Percentiles rank a stretch among this genome's conserved stretches.
These are phyloP conservation scores for Elgaria multicarinata DNA, from an alignment of 2,113 vertebrate species.

Conservation along the genomic window DNA sequence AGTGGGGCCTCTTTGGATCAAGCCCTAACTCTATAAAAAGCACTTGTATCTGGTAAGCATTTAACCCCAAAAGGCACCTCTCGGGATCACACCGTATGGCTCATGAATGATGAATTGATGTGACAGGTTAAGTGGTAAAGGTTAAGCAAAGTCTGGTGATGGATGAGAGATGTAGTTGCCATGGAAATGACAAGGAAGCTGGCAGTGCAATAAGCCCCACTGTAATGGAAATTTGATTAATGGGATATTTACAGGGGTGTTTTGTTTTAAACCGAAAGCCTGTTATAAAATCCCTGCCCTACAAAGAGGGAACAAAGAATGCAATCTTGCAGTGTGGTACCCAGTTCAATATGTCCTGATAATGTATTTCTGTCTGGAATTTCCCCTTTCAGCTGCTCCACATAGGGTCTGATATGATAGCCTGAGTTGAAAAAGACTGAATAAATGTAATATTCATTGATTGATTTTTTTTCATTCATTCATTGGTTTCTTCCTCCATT, in stretches of 20 bases:
- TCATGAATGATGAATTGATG: constrained; percentile 11
- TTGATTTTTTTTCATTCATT: constrained; percentile 57
- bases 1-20: neutral
- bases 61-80: neutral
- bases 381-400: neutral
- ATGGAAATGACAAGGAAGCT: constrained; percentile 58
- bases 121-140: constrained; percentile 48
- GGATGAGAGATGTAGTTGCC: constrained; percentile 60
- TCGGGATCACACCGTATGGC: neutral
- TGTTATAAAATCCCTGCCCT: constrained; percentile 31
- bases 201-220: constrained; percentile 50
- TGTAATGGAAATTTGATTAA: constrained; percentile 58
- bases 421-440: constrained; percentile 60
- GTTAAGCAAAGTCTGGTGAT: constrained; percentile 59
- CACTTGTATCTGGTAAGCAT: neutral
- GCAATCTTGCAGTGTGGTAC: constrained; percentile 17
- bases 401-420: constrained; percentile 43
- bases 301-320: constrained; percentile 42
- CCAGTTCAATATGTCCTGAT: constrained; percentile 50
- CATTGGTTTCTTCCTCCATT: constrained; percentile 71
- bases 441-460: constrained; percentile 71
- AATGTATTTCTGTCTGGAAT: constrained; percentile 29
- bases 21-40: neutral
- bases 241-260: constrained; percentile 4
- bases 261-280: constrained; percentile 55